These are phyloP conservation scores for Galerucella calmariensis DNA, from an alignment of 2,888 invertebrate genomes.

Conservation along the genomic window DNA sequence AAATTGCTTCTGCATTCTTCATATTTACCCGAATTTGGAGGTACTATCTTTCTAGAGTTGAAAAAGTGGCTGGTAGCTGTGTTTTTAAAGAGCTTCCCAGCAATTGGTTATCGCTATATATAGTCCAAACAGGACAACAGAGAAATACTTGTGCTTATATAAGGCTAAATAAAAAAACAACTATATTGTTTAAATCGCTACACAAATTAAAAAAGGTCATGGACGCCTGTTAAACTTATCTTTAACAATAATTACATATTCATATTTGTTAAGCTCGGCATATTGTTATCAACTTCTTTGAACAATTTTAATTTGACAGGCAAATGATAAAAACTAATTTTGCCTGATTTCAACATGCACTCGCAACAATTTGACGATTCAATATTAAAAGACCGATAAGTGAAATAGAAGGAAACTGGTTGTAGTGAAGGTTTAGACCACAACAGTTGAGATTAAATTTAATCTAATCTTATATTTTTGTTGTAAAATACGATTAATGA, in stretches of 20 bases:
- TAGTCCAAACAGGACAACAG: too few species aligned
- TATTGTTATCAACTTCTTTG: not conserved
- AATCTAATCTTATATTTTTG: not conserved
- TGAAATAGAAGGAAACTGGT: not conserved
- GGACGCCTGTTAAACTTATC: not conserved
- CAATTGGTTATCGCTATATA: too few species aligned
- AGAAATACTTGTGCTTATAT: too few species aligned
- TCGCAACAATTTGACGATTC: too few species aligned
- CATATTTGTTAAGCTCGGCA: not conserved
- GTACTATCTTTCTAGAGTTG: too few species aligned
- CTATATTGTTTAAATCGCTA: not conserved
- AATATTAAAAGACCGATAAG: not conserved
- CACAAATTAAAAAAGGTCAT: not conserved
- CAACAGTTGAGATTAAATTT: not conserved
- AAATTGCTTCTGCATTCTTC: too few species aligned
- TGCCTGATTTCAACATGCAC: not conserved
- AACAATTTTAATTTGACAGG: not conserved
- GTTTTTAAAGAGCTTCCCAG: too few species aligned
- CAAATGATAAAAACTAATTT: not conserved
- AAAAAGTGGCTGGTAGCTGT: too few species aligned
- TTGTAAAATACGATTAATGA: not conserved
- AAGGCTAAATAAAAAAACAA: too few species aligned
- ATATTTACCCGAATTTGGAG: too few species aligned
- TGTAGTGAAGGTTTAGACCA: not conserved
- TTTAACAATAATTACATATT: not conserved